Evolutionary conservation across 2,797 vertebrate species (phyloP).

Genomic region (Euphonia xanthogaster): DNA sequence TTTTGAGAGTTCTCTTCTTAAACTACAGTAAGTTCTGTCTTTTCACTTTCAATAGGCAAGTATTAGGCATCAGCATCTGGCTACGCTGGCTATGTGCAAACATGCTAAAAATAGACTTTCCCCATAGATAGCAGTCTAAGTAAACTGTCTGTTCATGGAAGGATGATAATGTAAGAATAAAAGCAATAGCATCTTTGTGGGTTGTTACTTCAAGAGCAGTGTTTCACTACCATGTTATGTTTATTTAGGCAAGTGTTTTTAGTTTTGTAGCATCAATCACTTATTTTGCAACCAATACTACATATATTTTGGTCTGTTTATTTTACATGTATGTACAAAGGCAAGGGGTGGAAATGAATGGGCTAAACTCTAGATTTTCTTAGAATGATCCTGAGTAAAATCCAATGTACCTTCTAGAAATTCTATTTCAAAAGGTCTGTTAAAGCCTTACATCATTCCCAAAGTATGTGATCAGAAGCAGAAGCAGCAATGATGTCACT

Average conservation of each 20-base stretch:
- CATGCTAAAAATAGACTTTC: slow-evolving; percentile 2
- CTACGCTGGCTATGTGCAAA: neutral
- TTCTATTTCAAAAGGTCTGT: neutral
- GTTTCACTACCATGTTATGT: neutral
- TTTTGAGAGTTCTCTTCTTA: neutral
- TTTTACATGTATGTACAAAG: neutral
- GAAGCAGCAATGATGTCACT: neutral
- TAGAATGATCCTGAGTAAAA: neutral
- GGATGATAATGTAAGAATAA: neutral
- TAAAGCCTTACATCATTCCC: neutral
- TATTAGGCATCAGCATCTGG: neutral
- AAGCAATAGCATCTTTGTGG: neutral
- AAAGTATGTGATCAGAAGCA: neutral
- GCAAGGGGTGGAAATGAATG: neutral
- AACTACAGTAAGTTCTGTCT: neutral
- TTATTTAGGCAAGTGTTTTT: neutral
- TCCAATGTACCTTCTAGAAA: neutral
- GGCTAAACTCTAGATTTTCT: neutral
- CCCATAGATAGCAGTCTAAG: neutral
- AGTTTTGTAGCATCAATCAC: neutral
- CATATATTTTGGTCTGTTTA: neutral
- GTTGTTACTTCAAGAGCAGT: neutral
- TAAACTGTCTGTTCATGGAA: neutral
- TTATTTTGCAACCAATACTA: neutral
- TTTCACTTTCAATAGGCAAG: neutral